phyloP scores from a whole-genome alignment of 2,888 invertebrate species.

The Meandrusa payeni region DNA sequence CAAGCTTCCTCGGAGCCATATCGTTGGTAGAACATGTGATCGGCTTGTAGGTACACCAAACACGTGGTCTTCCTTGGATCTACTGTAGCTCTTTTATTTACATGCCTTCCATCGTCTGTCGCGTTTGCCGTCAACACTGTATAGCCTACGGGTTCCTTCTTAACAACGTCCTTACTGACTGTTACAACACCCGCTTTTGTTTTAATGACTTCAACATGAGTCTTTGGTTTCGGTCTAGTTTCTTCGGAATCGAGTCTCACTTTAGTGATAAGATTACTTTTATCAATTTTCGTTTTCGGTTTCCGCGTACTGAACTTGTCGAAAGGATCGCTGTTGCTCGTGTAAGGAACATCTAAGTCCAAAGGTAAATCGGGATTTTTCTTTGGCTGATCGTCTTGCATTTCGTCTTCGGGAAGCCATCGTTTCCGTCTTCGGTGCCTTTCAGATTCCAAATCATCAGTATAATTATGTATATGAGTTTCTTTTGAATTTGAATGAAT shows the following conservation, averaged over 20 bases:
- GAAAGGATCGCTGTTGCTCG: conserved; percentile 80
- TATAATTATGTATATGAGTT: conserved; percentile 49
- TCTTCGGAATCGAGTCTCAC: conserved; percentile 75
- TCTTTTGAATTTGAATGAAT: conserved; percentile 49
- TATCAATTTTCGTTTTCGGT: conserved; percentile 76
- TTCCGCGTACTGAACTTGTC: conserved; percentile 70
- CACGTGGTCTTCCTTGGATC: conserved; percentile 96
- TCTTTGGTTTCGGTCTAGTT: conserved; percentile 83
- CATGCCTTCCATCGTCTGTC: conserved; percentile 80
- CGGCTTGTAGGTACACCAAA: conserved; percentile 96
- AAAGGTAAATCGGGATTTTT: conserved; percentile 83
- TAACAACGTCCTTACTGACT: conserved; percentile 83
- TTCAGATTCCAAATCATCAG: conserved; percentile 61
- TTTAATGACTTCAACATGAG: conserved; percentile 84
- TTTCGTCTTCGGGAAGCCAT: conserved; percentile 85
- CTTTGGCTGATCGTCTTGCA: conserved; percentile 80
- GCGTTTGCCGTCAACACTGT: conserved; percentile 69
- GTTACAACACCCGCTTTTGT: conserved; percentile 84
- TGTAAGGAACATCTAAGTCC: conserved; percentile 84
- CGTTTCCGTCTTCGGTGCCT: conserved; percentile 77
- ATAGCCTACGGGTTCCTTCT: conserved; percentile 78
- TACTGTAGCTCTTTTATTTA: conserved; percentile 85
- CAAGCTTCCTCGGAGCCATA: conserved; percentile 97
- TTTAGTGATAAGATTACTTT: conserved; percentile 76
- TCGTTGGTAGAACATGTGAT: conserved; percentile 97